These are phyloP conservation scores for Lanius ludovicianus DNA, from an alignment of 2,113 vertebrate species.

Conservation along the genomic window DNA sequence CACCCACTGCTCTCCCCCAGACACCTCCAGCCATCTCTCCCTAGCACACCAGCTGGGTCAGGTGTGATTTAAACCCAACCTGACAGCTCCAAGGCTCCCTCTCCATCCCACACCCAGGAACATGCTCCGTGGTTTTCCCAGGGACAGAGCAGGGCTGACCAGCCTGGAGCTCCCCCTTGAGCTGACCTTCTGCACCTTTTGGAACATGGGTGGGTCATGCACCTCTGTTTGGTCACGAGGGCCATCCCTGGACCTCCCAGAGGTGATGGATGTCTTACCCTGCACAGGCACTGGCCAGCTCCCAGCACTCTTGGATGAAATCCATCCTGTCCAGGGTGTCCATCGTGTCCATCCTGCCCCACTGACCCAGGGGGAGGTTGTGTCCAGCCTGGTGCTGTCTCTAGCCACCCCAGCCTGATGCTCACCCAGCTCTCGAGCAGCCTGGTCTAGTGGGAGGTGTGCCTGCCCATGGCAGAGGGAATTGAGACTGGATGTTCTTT, in stretches of 20 bases:
- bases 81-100: background rate
- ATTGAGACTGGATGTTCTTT: background rate
- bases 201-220: accelerated
- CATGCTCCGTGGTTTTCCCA: accelerated
- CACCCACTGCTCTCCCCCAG: accelerated
- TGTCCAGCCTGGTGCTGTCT: background rate
- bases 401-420: background rate
- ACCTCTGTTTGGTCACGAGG: background rate
- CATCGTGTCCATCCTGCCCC: background rate
- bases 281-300: background rate
- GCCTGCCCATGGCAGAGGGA: background rate
- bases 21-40: background rate
- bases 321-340: too few species aligned
- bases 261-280: background rate
- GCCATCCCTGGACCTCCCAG: too few species aligned
- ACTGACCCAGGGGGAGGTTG: background rate
- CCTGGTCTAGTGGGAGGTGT: background rate
- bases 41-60: background rate
- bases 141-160: background rate
- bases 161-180: background rate
- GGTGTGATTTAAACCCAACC: background rate
- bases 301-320: background rate
- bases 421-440: background rate
- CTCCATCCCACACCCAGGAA: background rate
- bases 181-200: too few species aligned